Base-by-base conservation (phyloP, 2,113 vertebrate genomes). In the Solea solea region DNA sequence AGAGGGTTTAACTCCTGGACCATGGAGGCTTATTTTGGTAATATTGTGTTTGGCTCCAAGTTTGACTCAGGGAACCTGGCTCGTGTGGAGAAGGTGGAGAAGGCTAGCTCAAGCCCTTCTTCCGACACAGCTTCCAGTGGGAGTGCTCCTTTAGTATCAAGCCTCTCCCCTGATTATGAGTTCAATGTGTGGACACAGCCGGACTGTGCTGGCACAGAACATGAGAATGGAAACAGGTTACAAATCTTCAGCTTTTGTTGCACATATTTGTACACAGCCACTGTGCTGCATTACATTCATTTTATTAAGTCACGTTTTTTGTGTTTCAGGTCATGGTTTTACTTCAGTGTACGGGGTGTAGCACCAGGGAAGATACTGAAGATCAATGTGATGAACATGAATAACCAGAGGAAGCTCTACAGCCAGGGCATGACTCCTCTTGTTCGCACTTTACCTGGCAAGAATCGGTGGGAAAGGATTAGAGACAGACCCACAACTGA, bases 341-440 rank as follows among this genome's bases (percentile, higher is more conserved):
- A 96, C 94, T 99, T 99, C 91, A 97, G 97, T 13, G 94, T 98
- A 41, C 92, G 93, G 0, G 96, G 97, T 0, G 94, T 90, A 0
- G 52, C 82, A 1, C 94, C 96, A 2, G 96, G 96, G 2, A 99
- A 96, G 85, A 77, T 96, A 48, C 93, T 99, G 77, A 98, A 98
- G 90, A 94, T 99, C 81, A 97, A 97, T 69, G 92, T 99, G 60
- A 94, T 97, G 93, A 99, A 99, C 90, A 98, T 99, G 96, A 99
- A 99, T 90, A 98, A 98, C 77, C 98, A 99, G 89, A 97, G 95
- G 89, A 97, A 97, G 83, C 95, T 99, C 8, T 99, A 99, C 78
- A 95, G 95, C 6, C 97, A 99, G 90, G 98, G 98, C 72, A 98
- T 98, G 97, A 80, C 96, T 8, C 97, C 97, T 4, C 94, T 99